Evolutionary conservation across 2,797 vertebrate genomes (phyloP), one percentile per base, ranked within the genome.

Genomic region (Neosilurus hyrtlii): DNA sequence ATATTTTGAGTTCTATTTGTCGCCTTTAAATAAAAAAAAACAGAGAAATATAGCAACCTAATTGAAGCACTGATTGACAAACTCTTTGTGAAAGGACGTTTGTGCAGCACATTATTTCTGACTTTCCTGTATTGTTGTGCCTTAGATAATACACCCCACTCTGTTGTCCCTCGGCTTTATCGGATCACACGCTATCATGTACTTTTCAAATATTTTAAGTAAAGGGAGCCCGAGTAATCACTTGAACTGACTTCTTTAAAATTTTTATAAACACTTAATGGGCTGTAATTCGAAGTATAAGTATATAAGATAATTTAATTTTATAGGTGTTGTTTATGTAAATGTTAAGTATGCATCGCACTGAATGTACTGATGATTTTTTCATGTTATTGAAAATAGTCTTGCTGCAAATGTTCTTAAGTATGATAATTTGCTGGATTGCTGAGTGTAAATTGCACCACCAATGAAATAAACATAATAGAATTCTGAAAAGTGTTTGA

Each of bases 1-100:
- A 1, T 72, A 24, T 72, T 52, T 80, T 56, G 16, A 56, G 15
- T 61, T 77, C 77, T 83, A 26, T 22, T 30, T 81, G 4, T 20
- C 24, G 26, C 35, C 9, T 35, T 54, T 72, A 26, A 30, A 8
- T 67, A 37, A 4, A 80, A 30, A 15, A 35, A 35, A 1, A 22
- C 9, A 8, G n/a, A 20, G 49, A 56, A 82, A 26, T 56, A 9
- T 16, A 65, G 43, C 9, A 67, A 49, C 11, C 7, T 11, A 9
- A 30, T 30, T 30, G 30, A 30, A 30, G 7, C 9, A n/a, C 6
- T 26, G 9, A 52, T 83, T 65, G 56, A 16, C 16, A 24, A 24
- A 68, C 35, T 9, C 1, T 70, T 6, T 56, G 22, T 65, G 1
- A 12, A 74, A 35, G 8, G 9, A 10, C n/a, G n/a, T n/a, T n/a